Conservation (phyloP, 1,140 invertebrate species). For the Zaprionus nigranus region DNA sequence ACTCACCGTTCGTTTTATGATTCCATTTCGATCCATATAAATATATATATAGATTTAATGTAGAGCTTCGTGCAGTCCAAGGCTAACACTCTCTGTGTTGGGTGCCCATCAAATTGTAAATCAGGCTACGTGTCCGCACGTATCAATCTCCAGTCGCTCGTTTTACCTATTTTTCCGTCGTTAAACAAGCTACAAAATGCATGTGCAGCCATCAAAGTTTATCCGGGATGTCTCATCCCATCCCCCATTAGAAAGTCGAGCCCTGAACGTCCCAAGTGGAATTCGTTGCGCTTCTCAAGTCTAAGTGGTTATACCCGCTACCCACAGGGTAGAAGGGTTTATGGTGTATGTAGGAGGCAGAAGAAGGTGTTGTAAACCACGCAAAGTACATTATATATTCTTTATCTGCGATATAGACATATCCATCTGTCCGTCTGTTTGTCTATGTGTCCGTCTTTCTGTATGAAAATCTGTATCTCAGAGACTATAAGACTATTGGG, state of each 20-base stretch:
- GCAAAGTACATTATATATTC: too few species aligned
- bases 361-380: too few species aligned
- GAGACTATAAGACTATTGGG: too few species aligned
- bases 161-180: conserved; percentile 58
- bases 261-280: conserved; percentile 50
- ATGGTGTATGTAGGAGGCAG: too few species aligned
- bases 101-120: conserved; percentile 63
- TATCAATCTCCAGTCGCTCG: conserved; percentile 43
- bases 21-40: conserved; percentile 2
- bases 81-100: conserved; percentile 20
- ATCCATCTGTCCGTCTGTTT: too few species aligned
- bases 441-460: too few species aligned
- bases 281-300: conserved; percentile 57
- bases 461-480: too few species aligned
- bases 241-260: conserved; percentile 40
- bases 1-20: neutral
- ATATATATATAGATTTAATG: conserved; percentile 4
- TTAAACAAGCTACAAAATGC: conserved; percentile 71
- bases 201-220: conserved; percentile 61
- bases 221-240: neutral
- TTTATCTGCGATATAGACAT: too few species aligned
- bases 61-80: conserved; percentile 17
- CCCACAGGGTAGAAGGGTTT: too few species aligned
- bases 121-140: conserved; percentile 55
- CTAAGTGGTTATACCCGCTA: conserved; percentile 48